Conservation (phyloP, 2,113 vertebrate species). For the Pterocles orientalis region DNA sequence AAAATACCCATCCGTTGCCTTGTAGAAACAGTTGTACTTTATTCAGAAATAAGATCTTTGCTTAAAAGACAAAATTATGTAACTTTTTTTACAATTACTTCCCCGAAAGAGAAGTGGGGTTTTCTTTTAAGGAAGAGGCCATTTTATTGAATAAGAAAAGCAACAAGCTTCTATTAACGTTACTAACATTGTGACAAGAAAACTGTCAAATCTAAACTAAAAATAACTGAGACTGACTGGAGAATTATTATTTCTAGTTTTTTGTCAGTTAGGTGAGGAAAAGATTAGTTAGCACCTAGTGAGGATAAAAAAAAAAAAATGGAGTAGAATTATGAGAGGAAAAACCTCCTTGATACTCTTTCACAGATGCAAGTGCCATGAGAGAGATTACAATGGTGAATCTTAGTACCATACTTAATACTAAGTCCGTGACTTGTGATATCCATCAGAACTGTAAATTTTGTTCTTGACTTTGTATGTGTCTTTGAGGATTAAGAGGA, state of each 20-base stretch:
- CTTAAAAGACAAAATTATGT: not conserved
- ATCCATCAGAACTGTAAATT: not conserved
- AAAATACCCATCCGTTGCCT: not conserved
- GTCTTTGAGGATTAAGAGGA: not conserved
- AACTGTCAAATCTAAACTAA: not conserved
- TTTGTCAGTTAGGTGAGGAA: not conserved
- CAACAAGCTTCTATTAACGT: not conserved
- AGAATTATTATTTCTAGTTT: not conserved
- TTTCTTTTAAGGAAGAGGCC: not conserved
- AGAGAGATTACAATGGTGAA: not conserved
- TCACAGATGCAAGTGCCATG: not conserved
- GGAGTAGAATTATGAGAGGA: not conserved
- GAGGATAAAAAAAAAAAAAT: not conserved
- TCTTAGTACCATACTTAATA: not conserved
- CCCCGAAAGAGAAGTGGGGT: rapidly evolving
- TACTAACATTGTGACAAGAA: not conserved
- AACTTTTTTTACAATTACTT: not conserved
- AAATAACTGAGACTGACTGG: not conserved
- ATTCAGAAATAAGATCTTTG: not conserved
- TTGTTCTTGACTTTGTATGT: not conserved
- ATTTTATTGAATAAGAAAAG: not conserved
- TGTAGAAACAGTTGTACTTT: not conserved
- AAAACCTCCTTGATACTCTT: not conserved
- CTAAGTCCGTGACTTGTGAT: not conserved
- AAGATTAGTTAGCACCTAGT: not conserved